Conservation (phyloP, 2,113 vertebrate species). For the Enhydra lutris region DNA sequence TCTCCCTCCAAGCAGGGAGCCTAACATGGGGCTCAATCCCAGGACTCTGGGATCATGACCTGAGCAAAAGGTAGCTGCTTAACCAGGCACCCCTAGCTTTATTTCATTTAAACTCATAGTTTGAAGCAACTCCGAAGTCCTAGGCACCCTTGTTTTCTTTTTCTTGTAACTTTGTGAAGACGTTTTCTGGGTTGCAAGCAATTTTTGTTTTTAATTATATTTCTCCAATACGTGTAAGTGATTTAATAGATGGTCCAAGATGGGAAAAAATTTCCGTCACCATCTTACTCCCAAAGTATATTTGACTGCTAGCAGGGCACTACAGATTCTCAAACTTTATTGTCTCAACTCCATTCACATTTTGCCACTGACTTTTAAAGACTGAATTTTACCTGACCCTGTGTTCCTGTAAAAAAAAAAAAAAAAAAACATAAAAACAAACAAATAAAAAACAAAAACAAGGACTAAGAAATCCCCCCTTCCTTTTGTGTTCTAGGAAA, state of each 20-base stretch:
- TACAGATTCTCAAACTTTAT: not conserved
- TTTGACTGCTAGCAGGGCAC: not conserved
- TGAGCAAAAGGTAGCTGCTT: too few relatives aligned
- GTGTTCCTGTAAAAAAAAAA: not conserved
- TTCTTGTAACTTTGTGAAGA: not conserved
- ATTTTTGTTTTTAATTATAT: conserved; percentile 3
- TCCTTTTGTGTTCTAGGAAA: not conserved
- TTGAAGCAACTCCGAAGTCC: too few relatives aligned
- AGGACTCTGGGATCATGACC: too few relatives aligned
- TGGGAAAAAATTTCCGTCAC: not conserved
- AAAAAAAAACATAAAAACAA: not conserved
- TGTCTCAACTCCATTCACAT: not conserved
- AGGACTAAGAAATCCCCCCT: not conserved
- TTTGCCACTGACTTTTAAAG: not conserved
- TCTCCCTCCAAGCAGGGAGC: too few relatives aligned
- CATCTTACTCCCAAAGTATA: not conserved
- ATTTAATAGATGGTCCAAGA: not conserved
- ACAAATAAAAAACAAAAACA: not conserved
- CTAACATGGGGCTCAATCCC: too few relatives aligned
- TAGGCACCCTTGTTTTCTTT: not conserved
- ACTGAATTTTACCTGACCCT: not conserved
- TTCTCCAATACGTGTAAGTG: not conserved
- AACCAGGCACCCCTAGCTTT: too few relatives aligned
- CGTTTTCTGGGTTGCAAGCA: not conserved
- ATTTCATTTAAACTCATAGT: too few relatives aligned